Evolutionary conservation across 2,797 vertebrate species (phyloP), one percentile per base, ranked within the genome.

Genomic region (Nasua narica): DNA sequence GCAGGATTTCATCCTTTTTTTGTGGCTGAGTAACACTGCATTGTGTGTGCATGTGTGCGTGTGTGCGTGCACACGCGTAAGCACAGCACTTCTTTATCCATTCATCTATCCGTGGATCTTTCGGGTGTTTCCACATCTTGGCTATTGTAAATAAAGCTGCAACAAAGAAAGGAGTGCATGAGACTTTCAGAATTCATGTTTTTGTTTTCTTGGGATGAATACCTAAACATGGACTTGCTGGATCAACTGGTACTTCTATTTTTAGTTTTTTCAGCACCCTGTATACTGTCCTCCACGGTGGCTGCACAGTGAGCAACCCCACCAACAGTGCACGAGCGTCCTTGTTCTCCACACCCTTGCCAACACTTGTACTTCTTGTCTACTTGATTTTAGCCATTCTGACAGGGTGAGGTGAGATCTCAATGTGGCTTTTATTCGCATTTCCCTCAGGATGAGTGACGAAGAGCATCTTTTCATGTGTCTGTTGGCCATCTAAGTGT

Each of bases 211-310:
- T 52, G 52, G 48, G 74, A 50, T 13, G 6, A 50, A 23, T n/a
- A n/a, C 46, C 46, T n/a, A n/a, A 32, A 50, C 12, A 5, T 13
- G 11, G 74, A 14, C 32, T n/a, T 50, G 32, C 74, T n/a, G 18
- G 29, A 21, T 14, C 9, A 1, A 2, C 13, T 1, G 2, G 18
- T 35, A 52, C 11, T n/a, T 50, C 32, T 23, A 13, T 50, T n/a
- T 77, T n/a, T 14, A 23, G 48, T n/a, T 50, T 52, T 35, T 14
- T 13, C 43, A 12, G 72, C 46, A 50, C 18, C 25, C 29, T n/a
- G 9, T 46, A 6, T 12, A 32, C 29, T 6, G 2, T 76, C 29
- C 32, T 52, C 29, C 46, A 13, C 2, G 1, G 46, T 13, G 46
- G 46, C 43, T n/a, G 74, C 72, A 5, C 74, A 14, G 48, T 52